Evolutionary conservation across 1,140 invertebrate species (phyloP), one percentile per base, ranked within the genome.

Genomic region (Drosophila repletoides): DNA sequence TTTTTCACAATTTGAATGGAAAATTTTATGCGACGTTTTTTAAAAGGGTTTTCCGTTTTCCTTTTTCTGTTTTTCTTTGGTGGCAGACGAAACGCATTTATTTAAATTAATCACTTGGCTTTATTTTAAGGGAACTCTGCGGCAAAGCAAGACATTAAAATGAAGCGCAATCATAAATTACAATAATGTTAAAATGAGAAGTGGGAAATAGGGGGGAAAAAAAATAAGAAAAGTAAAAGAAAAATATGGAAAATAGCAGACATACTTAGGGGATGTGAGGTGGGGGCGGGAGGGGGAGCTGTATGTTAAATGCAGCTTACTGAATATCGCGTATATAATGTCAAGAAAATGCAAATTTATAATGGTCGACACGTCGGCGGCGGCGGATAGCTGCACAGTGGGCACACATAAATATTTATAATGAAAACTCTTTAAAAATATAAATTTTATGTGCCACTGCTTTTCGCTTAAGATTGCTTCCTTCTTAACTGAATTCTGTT

Each of bases 31-130:
- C 34, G 24, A 29, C 43, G 12, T 40, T 56, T 22, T 2, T 9
- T 34, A n/a, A n/a, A n/a, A n/a, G n/a, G n/a, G n/a, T 51, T 10
- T 43, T 10, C 4, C 12, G 19, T 22, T 33, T 41, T 12, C 15
- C 26, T 15, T 17, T 17, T 28, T 10, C 4, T 9, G 2, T 34
- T 43, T 31, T 61, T 60, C 33, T 19, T 17, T 41, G n/a, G 7
- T 9, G 9, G 1, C 10, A 28, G 24, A 36, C 56, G 65, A 19
- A 29, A 60, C 64, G 17, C 67, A 52, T 69, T 67, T 64, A 69
- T 70, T 79, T 52, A 59, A 73, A 73, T 69, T 74, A 79, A 79
- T 77, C 58, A 65, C 46, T 22, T 19, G 34, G 53, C 28, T 56
- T 51, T 48, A 64, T 69, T 40, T 22, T 53, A 60, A 55, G 21